Evolutionary conservation across 2,797 vertebrate genomes (phyloP).

Genomic region (Buceros bicornis): DNA sequence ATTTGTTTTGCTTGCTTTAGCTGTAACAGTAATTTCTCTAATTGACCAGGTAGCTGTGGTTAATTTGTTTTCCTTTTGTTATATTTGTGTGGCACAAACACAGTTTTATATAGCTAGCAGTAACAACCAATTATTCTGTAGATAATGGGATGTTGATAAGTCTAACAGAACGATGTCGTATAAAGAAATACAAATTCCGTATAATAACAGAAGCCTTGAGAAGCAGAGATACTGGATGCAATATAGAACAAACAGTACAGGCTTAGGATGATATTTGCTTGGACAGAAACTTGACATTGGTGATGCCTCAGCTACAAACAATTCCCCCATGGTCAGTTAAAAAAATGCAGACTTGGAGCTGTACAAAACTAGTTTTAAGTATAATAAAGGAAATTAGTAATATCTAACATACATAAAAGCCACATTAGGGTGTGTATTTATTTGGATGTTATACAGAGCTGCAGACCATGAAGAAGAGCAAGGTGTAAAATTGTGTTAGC

Average conservation of each 20-base stretch:
- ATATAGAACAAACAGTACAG: too few species aligned
- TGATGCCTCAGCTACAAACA: not conserved
- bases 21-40: not conserved
- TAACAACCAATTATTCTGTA: not conserved
- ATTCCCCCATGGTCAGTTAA: rapidly evolving
- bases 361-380: not conserved
- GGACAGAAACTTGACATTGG: not conserved
- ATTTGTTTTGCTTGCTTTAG: not conserved
- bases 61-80: constrained; percentile 16
- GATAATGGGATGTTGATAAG: not conserved
- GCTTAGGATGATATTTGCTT: not conserved
- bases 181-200: not conserved
- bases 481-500: not conserved
- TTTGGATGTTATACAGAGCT: not conserved
- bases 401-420: not conserved
- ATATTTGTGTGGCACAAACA: not conserved
- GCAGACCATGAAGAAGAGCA: not conserved
- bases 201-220: not conserved
- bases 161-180: not conserved
- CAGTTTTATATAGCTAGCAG: not conserved
- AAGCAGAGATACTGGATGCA: not conserved
- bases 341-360: not conserved
- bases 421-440: not conserved
- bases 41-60: not conserved
- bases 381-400: not conserved